Conservation (phyloP, 64 coral and sea anemone genomes). For the Stylophora pistillata region DNA sequence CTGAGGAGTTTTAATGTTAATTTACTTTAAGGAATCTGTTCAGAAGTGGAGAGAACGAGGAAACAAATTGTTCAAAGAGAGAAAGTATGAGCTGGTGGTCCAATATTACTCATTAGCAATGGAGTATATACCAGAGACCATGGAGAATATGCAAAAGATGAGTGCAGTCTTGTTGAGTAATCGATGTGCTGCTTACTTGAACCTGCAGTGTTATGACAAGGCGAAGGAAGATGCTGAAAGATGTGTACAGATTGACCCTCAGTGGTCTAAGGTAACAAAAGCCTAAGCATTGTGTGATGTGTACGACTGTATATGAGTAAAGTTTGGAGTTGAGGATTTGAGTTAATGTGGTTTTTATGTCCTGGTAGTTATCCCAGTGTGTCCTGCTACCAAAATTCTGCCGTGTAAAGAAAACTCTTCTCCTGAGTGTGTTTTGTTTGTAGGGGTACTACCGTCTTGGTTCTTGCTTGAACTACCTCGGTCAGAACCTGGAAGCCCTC, state of each 20-base stretch:
- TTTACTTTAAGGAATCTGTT: not conserved
- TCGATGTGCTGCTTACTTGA: slow-evolving; percentile 54
- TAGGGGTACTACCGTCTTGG: slow-evolving; percentile 64
- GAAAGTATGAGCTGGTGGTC: slow-evolving; percentile 8
- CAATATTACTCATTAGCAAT: slow-evolving; percentile 59
- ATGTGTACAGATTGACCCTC: slow-evolving; percentile 48
- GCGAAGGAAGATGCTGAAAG: slow-evolving; percentile 49
- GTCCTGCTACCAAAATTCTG: too few species aligned
- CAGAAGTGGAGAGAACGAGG: slow-evolving; percentile 44
- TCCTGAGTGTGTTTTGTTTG: not conserved
- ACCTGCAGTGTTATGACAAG: slow-evolving; percentile 35
- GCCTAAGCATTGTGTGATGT: not conserved
- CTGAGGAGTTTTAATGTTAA: not conserved
- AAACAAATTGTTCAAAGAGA: slow-evolving; percentile 43
- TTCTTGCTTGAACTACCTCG: slow-evolving; percentile 35
- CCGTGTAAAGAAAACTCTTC: not conserved
- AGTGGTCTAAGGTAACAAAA: slow-evolving; percentile 52
- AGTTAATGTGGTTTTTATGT: not conserved
- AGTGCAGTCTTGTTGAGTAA: slow-evolving; percentile 36
- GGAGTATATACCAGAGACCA: slow-evolving; percentile 21
- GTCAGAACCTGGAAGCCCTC: slow-evolving; percentile 17
- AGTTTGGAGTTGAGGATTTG: not conserved
- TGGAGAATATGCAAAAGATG: not conserved
- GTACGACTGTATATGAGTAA: not conserved
- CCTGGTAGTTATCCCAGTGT: not conserved